Conservation (phyloP, 2,113 vertebrate species). For the Cheirogaleus medius region DNA sequence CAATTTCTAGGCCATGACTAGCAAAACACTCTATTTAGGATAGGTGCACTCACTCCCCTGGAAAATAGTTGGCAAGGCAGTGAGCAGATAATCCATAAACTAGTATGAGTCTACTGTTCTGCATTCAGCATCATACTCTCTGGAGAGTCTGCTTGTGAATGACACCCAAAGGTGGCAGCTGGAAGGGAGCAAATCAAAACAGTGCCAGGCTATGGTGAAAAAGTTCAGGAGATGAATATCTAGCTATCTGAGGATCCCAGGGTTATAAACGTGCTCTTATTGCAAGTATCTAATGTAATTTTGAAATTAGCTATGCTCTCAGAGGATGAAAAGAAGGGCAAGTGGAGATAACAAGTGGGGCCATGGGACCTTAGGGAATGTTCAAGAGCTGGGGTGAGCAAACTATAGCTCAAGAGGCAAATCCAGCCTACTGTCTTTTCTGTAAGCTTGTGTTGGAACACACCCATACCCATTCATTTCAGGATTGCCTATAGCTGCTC, state of each 20-base stretch:
- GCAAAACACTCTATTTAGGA: neutral
- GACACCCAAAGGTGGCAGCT: neutral
- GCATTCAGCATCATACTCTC: neutral
- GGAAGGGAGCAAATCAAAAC: neutral
- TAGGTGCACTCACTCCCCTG: neutral
- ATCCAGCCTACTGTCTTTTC: neutral
- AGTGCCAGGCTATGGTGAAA: neutral
- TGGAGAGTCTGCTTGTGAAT: constrained; percentile 23
- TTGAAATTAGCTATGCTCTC: neutral
- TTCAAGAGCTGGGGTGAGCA: neutral
- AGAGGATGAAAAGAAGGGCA: neutral
- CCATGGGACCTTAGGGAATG: neutral
- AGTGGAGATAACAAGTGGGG: neutral
- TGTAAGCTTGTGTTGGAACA: neutral
- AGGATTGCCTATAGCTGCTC: neutral
- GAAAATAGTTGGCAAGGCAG: constrained; percentile 7
- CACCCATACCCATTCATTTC: neutral
- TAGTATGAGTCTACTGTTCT: neutral
- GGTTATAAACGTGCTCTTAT: neutral
- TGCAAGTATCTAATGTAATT: constrained; percentile 1
- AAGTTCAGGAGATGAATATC: constrained; percentile 9
- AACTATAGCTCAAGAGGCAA: neutral
- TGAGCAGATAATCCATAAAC: neutral
- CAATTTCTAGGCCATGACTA: neutral
- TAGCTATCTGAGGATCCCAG: neutral